A percentile compares a stretch with the other conserved stretches of the same genome.
phyloP scores from a whole-genome alignment of 92 coral and sea anemone species.

The Umimayanthus kanabou region DNA sequence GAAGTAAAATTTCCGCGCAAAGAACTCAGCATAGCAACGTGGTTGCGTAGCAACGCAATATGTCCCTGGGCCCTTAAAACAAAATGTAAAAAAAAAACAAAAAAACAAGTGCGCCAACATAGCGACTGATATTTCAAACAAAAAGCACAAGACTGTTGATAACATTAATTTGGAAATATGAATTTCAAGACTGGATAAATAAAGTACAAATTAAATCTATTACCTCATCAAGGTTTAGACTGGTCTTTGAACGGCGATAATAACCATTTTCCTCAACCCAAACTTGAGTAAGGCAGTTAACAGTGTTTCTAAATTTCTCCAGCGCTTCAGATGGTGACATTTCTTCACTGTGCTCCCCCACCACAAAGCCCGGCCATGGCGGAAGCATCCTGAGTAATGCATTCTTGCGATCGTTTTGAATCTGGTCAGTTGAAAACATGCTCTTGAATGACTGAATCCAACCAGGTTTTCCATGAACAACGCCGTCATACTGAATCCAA shows the following conservation, averaged over 20 bases:
- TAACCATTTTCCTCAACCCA: not conserved
- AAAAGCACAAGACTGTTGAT: not conserved
- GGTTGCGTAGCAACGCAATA: too few relatives aligned
- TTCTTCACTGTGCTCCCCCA: not conserved
- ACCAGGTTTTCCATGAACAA: not conserved
- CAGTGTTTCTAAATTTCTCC: conserved; percentile 14
- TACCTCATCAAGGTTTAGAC: not conserved
- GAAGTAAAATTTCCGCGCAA: too few relatives aligned
- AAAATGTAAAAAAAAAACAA: too few relatives aligned
- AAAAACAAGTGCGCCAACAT: too few relatives aligned
- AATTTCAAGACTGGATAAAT: too few relatives aligned
- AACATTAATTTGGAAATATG: not conserved
- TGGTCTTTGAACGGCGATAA: not conserved
- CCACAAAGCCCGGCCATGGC: conserved; percentile 11
- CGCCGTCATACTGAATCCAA: conserved; percentile 26
- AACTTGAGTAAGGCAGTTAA: conserved; percentile 2
- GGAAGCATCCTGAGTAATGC: conserved; percentile 14
- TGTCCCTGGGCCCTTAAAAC: too few relatives aligned
- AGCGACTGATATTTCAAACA: too few relatives aligned
- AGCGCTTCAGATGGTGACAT: conserved; percentile 25
- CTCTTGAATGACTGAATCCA: not conserved
- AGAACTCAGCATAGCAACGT: too few relatives aligned
- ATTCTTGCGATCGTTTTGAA: not conserved
- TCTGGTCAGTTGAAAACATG: not conserved
- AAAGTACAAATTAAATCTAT: too few relatives aligned